These are phyloP conservation scores for Mactromeris polynyma DNA, from an alignment of 2,888 invertebrate species.

Conservation along the genomic window DNA sequence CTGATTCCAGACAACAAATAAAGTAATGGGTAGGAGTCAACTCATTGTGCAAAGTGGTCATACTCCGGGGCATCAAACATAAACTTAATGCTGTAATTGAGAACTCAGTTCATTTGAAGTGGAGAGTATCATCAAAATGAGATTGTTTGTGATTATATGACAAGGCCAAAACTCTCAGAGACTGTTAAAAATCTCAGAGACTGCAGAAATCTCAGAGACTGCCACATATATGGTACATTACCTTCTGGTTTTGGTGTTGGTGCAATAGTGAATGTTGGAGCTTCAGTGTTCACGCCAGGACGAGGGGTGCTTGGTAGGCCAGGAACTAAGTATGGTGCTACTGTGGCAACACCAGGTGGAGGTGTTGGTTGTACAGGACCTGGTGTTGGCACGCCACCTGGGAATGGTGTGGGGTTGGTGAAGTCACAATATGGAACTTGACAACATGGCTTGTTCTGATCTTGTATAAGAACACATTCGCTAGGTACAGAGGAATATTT, in stretches of 20 bases:
- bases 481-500: constrained; percentile 69
- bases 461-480: constrained; percentile 74
- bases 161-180: too few species aligned
- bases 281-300: constrained; percentile 54
- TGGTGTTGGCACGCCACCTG: constrained; percentile 70
- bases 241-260: constrained; percentile 50
- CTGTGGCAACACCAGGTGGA: constrained; percentile 62
- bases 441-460: constrained; percentile 77
- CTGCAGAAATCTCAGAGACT: too few species aligned
- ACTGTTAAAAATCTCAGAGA: too few species aligned
- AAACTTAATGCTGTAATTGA: too few species aligned
- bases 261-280: constrained; percentile 33
- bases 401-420: constrained; percentile 78
- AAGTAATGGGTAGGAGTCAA: too few species aligned
- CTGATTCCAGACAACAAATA: too few species aligned
- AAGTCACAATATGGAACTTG: constrained; percentile 77
- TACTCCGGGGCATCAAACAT: too few species aligned
- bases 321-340: constrained; percentile 66
- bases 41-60: too few species aligned
- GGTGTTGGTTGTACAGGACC: constrained; percentile 65
- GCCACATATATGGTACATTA: too few species aligned
- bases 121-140: too few species aligned
- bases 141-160: too few species aligned
- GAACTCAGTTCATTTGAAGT: too few species aligned
- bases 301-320: constrained; percentile 61